Percentiles rank a stretch among this genome's conserved stretches.
Evolutionary conservation across 2,113 vertebrate genomes (phyloP).

Genomic region (Dipodomys merriami): DNA sequence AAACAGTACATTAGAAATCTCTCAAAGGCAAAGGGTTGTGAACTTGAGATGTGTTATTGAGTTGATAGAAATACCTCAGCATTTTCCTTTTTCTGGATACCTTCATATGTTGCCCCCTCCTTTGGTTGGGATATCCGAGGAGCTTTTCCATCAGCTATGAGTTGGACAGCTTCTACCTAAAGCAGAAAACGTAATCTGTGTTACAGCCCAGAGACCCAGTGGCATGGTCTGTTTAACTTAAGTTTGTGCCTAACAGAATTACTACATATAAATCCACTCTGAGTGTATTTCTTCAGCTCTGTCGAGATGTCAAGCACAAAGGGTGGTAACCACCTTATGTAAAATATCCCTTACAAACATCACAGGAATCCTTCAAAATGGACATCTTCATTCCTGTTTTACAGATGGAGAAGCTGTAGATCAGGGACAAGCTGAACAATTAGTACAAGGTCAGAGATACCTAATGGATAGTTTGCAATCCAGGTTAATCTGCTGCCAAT

Average conservation of each 20-base stretch:
- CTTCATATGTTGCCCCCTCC: constrained; percentile 96
- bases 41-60: neutral
- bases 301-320: no score
- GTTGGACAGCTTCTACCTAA: constrained; percentile 96
- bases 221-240: neutral
- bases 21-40: neutral
- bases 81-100: constrained; percentile 97
- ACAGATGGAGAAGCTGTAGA: neutral
- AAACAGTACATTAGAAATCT: neutral
- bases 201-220: neutral
- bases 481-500: neutral
- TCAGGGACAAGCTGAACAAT: neutral
- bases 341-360: neutral
- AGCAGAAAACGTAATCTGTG: constrained; percentile 25
- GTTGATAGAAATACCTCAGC: constrained; percentile 88
- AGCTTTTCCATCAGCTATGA: constrained; percentile 95
- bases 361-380: neutral
- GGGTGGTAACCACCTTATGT: neutral
- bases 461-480: no score
- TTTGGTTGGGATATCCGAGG: constrained; percentile 91
- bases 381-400: neutral
- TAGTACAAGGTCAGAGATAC: neutral
- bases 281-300: neutral
- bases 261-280: neutral
- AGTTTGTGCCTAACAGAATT: neutral